Conservation (phyloP, 2,888 invertebrate species). For the Anoplius nigerrimus region DNA sequence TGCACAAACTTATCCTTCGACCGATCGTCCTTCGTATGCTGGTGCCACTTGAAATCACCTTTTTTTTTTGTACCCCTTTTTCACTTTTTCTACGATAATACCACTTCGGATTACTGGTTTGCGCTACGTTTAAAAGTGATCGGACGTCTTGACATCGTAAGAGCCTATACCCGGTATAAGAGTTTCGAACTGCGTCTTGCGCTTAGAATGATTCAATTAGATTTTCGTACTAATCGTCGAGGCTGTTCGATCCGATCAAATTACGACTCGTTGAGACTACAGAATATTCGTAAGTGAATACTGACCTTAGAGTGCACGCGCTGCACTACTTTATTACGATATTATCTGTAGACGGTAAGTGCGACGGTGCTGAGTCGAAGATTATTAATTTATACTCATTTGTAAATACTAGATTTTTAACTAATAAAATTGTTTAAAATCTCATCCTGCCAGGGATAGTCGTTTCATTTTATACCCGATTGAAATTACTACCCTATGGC, state of each 20-base stretch:
- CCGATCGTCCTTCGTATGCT: too few species aligned
- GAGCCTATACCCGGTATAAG: too few species aligned
- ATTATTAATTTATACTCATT: conserved; percentile 70
- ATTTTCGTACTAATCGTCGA: conserved; percentile 16
- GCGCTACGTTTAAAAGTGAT: conserved; percentile 6
- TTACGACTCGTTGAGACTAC: conserved; percentile 15
- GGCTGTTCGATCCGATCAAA: conserved; percentile 16
- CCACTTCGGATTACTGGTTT: conserved; percentile 1
- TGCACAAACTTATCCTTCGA: too few species aligned
- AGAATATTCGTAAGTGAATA: conserved; percentile 13
- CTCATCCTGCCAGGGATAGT: not conserved
- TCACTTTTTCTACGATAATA: conserved; percentile 4
- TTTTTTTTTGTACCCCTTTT: conserved; percentile 9
- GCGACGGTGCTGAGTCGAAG: conserved; percentile 67
- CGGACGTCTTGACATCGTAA: conserved; percentile 16
- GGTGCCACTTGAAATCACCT: conserved; percentile 8
- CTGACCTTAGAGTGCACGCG: conserved; percentile 23
- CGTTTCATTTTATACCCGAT: too few species aligned
- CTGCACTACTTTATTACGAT: conserved; percentile 27
- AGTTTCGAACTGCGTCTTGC: too few species aligned
- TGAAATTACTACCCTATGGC: too few species aligned
- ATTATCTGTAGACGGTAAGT: conserved; percentile 53
- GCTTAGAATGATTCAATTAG: not conserved
- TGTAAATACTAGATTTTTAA: conserved; percentile 72
- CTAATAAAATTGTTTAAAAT: conserved; percentile 67